Evolutionary conservation across 2,797 vertebrate genomes (phyloP).

Genomic region (Chelon labrosus): DNA sequence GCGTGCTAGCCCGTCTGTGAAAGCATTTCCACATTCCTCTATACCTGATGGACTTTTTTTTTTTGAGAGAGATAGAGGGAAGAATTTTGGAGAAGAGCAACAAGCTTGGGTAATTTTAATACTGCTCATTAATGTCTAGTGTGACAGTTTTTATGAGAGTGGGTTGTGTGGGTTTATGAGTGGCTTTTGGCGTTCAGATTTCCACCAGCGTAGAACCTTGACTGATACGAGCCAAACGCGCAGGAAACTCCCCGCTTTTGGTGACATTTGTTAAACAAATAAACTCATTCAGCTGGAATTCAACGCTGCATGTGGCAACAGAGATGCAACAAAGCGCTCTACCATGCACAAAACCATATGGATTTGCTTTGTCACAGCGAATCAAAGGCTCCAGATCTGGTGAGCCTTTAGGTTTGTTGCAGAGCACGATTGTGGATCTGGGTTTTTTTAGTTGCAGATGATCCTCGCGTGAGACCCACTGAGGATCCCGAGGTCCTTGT

Average conservation of each 20-base stretch:
- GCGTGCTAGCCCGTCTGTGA: conserved; percentile 59
- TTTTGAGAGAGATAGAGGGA: conserved; percentile 37
- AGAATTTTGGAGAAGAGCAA: conserved; percentile 16
- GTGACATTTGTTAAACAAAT: conserved; percentile 69
- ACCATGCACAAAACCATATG: conserved; percentile 41
- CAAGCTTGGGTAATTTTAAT: conserved; percentile 47
- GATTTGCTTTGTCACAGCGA: conserved; percentile 63
- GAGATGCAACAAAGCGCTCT: conserved; percentile 31
- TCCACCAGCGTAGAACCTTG: conserved; percentile 48
- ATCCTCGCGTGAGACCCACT: conserved; percentile 55
- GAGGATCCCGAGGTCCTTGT: conserved; percentile 54
- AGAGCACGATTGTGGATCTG: conserved; percentile 44
- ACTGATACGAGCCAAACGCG: conserved; percentile 46
- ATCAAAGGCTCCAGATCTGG: conserved; percentile 35
- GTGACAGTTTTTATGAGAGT: conserved; percentile 65
- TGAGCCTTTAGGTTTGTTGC: conserved; percentile 27
- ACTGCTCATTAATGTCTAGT: conserved; percentile 68
- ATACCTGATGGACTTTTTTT: conserved; percentile 52
- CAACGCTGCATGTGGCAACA: conserved; percentile 54
- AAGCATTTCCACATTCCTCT: conserved; percentile 73
- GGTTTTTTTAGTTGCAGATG: conserved; percentile 37
- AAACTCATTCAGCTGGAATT: conserved; percentile 71
- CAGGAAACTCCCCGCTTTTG: conserved; percentile 55
- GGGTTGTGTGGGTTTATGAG: conserved; percentile 63
- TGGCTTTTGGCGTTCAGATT: conserved; percentile 59